Evolutionary conservation across 2,888 invertebrate genomes (phyloP).

Genomic region (Scotopteryx bipunctaria): DNA sequence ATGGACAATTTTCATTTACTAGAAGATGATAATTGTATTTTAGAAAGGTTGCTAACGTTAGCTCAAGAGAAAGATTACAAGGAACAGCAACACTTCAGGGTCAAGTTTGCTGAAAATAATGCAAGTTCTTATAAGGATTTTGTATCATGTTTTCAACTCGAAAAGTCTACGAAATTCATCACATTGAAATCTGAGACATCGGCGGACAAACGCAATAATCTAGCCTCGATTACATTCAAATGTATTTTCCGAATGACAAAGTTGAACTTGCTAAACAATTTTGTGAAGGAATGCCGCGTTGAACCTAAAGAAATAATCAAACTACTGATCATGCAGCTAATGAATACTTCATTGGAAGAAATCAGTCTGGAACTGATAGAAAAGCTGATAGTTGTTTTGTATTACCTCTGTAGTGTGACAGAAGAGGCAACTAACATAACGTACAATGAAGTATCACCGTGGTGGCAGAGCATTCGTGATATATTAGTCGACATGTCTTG

Average conservation of each 20-base stretch:
- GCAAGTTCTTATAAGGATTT: slow-evolving; percentile 80
- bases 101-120: slow-evolving; percentile 82
- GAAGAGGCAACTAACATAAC: slow-evolving; percentile 84
- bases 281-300: slow-evolving; percentile 58
- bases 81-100: slow-evolving; percentile 71
- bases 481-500: slow-evolving; percentile 88
- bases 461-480: slow-evolving; percentile 92
- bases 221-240: slow-evolving; percentile 66
- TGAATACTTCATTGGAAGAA: slow-evolving; percentile 84
- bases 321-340: slow-evolving; percentile 88
- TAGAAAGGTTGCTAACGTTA: slow-evolving; percentile 85
- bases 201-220: slow-evolving; percentile 56
- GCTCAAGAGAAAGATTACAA: slow-evolving; percentile 75
- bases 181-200: slow-evolving; percentile 57
- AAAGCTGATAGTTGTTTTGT: slow-evolving; percentile 86
- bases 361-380: slow-evolving; percentile 84
- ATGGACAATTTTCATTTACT: slow-evolving; percentile 64
- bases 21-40: slow-evolving; percentile 83
- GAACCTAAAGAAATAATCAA: slow-evolving; percentile 87
- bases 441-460: slow-evolving; percentile 88
- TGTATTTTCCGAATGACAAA: slow-evolving; percentile 73
- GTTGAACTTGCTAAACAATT: slow-evolving; percentile 49
- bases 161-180: slow-evolving; percentile 54
- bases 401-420: slow-evolving; percentile 85
- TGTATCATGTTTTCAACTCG: slow-evolving; percentile 80